These are phyloP conservation scores for Pterostichus niger DNA, from an alignment of 2,888 invertebrate genomes.

Conservation along the genomic window DNA sequence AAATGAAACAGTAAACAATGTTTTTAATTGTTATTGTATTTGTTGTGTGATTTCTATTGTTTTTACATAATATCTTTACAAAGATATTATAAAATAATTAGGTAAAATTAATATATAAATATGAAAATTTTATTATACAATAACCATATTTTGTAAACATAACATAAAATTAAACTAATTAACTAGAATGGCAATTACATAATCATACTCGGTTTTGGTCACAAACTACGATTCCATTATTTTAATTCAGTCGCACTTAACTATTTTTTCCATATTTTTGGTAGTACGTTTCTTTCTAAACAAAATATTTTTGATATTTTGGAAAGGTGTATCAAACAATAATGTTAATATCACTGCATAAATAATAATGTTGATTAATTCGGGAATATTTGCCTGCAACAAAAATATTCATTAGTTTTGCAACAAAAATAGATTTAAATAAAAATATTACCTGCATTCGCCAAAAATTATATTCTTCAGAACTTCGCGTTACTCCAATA, in stretches of 20 bases:
- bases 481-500: slow-evolving; percentile 81
- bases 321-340: slow-evolving; percentile 84
- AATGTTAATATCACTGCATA: slow-evolving; percentile 81
- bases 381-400: slow-evolving; percentile 82
- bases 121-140: slow-evolving; percentile 49
- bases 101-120: neutral
- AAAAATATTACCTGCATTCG: slow-evolving; percentile 78
- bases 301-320: slow-evolving; percentile 82
- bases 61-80: too few species aligned
- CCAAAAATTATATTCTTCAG: slow-evolving; percentile 81
- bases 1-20: too few species aligned
- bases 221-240: slow-evolving; percentile 5
- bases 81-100: too few species aligned
- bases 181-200: slow-evolving; percentile 53
- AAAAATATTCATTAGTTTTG: slow-evolving; percentile 50
- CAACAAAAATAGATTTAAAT: slow-evolving; percentile 36
- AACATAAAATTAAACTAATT: slow-evolving; percentile 41
- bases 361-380: slow-evolving; percentile 79
- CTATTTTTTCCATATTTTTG: neutral
- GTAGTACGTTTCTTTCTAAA: slow-evolving; percentile 70
- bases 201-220: neutral
- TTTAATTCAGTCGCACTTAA: slow-evolving; percentile 46
- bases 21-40: too few species aligned
- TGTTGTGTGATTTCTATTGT: too few species aligned
- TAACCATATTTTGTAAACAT: slow-evolving; percentile 30